Conservation (phyloP, 1,140 invertebrate species). For the Drosophila truncata region DNA sequence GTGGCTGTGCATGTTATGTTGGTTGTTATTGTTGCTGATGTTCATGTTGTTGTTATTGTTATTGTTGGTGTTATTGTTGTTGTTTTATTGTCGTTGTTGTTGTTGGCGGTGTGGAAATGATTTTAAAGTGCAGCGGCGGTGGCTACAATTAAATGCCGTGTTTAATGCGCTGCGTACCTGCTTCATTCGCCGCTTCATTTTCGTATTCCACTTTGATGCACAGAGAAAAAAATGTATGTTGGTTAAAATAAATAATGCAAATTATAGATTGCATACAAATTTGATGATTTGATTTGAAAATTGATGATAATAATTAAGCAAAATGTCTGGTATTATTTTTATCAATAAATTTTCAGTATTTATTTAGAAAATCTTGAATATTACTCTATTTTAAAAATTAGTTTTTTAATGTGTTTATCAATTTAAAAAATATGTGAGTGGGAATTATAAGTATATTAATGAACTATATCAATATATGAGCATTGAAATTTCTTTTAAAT, state of each 20-base stretch:
- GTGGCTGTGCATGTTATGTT: constrained; percentile 34
- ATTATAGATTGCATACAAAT: background rate
- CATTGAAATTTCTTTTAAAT: background rate
- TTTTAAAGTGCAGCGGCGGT: constrained; percentile 70
- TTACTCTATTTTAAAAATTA: background rate
- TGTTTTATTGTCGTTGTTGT: constrained; percentile 30
- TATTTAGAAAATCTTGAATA: background rate
- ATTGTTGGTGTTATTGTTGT: constrained; percentile 18
- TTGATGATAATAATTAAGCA: background rate
- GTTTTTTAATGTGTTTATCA: background rate
- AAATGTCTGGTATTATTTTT: background rate
- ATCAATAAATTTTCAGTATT: background rate
- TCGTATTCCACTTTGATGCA: constrained; percentile 38
- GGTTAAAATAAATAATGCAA: background rate
- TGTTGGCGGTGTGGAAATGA: constrained; percentile 64
- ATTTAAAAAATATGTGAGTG: background rate
- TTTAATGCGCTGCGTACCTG: constrained; percentile 76
- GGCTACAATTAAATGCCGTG: constrained; percentile 76
- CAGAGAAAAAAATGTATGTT: background rate
- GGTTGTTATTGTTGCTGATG: constrained; percentile 32
- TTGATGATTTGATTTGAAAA: too few relatives aligned
- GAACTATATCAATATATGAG: background rate
- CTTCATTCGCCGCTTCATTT: constrained; percentile 34
- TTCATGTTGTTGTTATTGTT: constrained; percentile 4
- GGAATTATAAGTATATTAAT: background rate